These are phyloP conservation scores for Platanista minor DNA, from an alignment of 2,113 vertebrate genomes.

Conservation along the genomic window DNA sequence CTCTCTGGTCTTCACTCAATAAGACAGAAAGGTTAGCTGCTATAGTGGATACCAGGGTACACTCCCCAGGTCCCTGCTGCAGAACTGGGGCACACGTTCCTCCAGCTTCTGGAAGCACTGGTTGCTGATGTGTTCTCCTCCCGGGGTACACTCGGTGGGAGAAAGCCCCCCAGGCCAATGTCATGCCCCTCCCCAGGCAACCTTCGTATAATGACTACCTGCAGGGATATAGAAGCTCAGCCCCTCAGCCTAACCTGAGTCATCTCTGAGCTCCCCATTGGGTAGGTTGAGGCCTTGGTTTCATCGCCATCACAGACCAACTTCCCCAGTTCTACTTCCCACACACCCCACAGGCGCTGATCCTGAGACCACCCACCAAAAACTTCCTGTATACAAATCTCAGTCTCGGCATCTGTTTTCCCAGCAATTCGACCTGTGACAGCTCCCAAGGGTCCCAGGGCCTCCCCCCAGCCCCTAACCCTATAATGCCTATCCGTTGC, in stretches of 20 bases:
- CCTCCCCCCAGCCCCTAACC: background rate
- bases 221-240: background rate
- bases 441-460: background rate
- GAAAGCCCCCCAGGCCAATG: background rate
- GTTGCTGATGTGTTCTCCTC: background rate
- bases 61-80: background rate
- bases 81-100: background rate
- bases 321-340: too few species aligned
- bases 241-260: background rate
- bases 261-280: background rate
- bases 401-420: background rate
- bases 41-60: background rate
- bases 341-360: too few species aligned
- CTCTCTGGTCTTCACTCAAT: background rate
- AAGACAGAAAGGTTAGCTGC: background rate
- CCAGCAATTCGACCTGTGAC: background rate
- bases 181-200: background rate
- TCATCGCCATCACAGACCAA: background rate
- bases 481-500: accelerated
- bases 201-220: background rate
- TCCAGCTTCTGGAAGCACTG: background rate
- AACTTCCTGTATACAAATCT: background rate
- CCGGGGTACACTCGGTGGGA: background rate
- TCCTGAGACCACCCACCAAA: background rate
- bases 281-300: background rate